Base-by-base conservation (phyloP, 2,888 invertebrate species). In the Acholoe squamosa region DNA sequence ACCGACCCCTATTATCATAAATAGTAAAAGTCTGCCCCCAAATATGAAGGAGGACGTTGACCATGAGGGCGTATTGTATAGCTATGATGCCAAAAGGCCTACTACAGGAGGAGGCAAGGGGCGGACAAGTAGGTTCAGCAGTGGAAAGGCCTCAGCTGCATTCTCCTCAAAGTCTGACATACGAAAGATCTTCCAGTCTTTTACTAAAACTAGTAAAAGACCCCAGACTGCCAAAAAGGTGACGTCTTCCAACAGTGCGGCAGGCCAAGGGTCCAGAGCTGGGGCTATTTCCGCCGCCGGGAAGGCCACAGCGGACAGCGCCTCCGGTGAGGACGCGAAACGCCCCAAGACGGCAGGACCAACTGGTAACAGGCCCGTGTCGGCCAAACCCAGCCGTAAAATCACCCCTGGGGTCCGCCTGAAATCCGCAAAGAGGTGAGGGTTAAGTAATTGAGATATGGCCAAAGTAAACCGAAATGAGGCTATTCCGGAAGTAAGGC, bases 261-360 rank as follows among this genome's bases (percentile, higher is more conserved):
- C 61, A 3, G 77, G 77, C 1, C n/a, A n/a, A 67, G 67, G 67
- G 7, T 67, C 25, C 67, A 28, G 67, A 14, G 3, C 25, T 14
- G 25, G 28, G 28, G 28, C n/a, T 12, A 67, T 12, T 67, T 28
- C 28, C 67, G 19, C 31, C 34, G 19, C 28, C 31, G 31, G 16
- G 19, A 28, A 5, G 25, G 31, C 77, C 77, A 31, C n/a, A 77
- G 34, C 7, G n/a, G 33, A 77, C 3, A 14, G 34, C 19, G 3
- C 31, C 10, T 16, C 25, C 31, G 31, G 34, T 19, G 34, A 3
- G 33, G 77, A 19, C 5, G 19, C 31, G 1, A 56, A 56, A 22
- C 86, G 86, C 14, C 54, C 86, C 14, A 86, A 86, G 86, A 86
- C 86, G 52, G 86, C 86, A 14, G 86, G 86, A 31, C 28, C 10